Conservation (phyloP, 2,797 vertebrate genomes). For the Sus cebifrons region DNA sequence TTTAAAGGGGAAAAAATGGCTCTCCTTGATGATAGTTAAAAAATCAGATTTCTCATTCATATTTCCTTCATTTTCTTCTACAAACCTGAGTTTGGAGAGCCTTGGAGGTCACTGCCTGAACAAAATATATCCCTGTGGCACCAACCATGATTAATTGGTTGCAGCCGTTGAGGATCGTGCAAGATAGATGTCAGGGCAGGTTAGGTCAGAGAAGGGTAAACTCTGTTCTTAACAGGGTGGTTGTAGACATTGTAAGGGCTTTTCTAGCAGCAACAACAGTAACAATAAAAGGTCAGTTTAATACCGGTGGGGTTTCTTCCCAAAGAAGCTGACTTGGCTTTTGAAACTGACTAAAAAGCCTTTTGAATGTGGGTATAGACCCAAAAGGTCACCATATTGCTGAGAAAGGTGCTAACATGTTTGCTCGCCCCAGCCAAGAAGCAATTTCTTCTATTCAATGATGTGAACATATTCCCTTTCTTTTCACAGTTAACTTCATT, state of each 20-base stretch:
- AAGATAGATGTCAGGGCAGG: neutral
- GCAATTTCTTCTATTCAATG: neutral
- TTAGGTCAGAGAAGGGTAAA: constrained; percentile 31
- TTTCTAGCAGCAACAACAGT: constrained; percentile 9
- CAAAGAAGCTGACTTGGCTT: constrained; percentile 45
- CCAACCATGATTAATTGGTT: neutral
- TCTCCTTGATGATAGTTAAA: constrained; percentile 35
- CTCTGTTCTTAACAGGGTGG: neutral
- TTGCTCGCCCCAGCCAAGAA: neutral
- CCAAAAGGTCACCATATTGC: neutral
- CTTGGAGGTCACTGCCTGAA: constrained; percentile 18
- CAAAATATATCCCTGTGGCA: neutral
- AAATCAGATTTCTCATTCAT: constrained; percentile 22
- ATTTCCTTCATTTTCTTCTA: neutral
- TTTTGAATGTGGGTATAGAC: neutral
- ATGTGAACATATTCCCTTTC: neutral
- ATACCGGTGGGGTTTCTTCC: neutral
- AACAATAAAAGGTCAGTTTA: neutral
- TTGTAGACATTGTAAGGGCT: neutral
- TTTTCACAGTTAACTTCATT: constrained; percentile 53
- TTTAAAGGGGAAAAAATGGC: neutral
- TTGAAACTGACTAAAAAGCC: constrained; percentile 26
- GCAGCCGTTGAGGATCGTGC: neutral
- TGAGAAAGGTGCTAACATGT: neutral
- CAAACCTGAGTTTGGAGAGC: constrained; percentile 24